Evolutionary conservation across 2,888 invertebrate genomes (phyloP).

Genomic region (Papilio gigon): DNA sequence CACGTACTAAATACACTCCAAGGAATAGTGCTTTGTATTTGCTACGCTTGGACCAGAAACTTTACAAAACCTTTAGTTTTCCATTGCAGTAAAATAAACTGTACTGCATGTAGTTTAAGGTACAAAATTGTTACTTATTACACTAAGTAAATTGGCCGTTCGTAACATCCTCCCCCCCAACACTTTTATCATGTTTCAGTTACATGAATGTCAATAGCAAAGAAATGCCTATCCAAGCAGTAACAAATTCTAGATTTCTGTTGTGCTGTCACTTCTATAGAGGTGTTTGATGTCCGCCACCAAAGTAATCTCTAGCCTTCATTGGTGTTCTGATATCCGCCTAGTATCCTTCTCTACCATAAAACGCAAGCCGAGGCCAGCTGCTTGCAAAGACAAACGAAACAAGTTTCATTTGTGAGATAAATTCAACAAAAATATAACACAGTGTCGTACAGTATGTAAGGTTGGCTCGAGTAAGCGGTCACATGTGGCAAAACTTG

Average conservation of each 20-base stretch:
- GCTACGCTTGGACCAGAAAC: neutral
- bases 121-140: too few relatives aligned
- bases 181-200: too few relatives aligned
- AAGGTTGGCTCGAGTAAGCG: neutral
- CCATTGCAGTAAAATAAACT: neutral
- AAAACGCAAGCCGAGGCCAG: neutral
- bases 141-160: too few relatives aligned
- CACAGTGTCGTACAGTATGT: neutral
- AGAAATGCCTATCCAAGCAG: neutral
- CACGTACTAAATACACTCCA: conserved; percentile 23
- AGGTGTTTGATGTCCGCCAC: too few relatives aligned
- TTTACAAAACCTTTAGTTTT: conserved; percentile 5
- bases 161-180: too few relatives aligned
- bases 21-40: neutral
- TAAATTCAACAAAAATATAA: conserved; percentile 1
- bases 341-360: neutral
- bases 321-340: neutral
- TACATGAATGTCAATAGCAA: too few relatives aligned
- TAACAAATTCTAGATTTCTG: too few relatives aligned
- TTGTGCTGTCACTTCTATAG: too few relatives aligned
- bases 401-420: conserved; percentile 13
- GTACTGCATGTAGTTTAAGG: too few relatives aligned
- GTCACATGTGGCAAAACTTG: conserved; percentile 38
- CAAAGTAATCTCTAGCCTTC: neutral
- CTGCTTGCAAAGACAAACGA: neutral